phyloP scores from a whole-genome alignment of 2,888 invertebrate species.

The Nymphalis c-album region DNA sequence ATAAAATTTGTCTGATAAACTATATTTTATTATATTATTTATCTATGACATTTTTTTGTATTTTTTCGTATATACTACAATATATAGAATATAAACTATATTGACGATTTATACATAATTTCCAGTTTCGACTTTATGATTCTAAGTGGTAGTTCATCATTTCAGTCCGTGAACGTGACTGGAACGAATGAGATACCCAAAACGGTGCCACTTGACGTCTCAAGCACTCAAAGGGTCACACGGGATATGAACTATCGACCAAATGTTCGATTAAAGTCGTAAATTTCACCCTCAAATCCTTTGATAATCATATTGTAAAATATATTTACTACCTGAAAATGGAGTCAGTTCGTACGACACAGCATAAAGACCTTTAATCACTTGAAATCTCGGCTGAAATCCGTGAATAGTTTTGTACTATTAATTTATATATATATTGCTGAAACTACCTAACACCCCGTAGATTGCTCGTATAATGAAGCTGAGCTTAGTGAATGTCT shows the following conservation, averaged over 20 bases:
- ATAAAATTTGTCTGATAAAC: too few relatives aligned
- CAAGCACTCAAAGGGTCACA: conserved; percentile 40
- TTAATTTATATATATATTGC: conserved; percentile 12
- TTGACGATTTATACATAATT: too few relatives aligned
- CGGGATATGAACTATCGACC: conserved; percentile 47
- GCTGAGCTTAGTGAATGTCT: conserved; percentile 29
- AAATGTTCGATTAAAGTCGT: conserved; percentile 43
- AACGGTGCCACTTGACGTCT: conserved; percentile 44
- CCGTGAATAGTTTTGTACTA: conserved; percentile 21
- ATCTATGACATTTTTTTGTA: too few relatives aligned
- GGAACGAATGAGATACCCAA: conserved; percentile 36
- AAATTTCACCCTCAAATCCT: conserved; percentile 39
- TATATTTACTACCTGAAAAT: conserved; percentile 17
- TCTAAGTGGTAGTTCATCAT: conserved; percentile 24
- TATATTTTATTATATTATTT: too few relatives aligned
- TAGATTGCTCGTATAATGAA: conserved; percentile 35
- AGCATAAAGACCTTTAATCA: conserved; percentile 22
- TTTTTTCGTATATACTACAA: too few relatives aligned
- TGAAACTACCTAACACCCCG: conserved; percentile 26
- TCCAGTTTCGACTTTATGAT: conserved; percentile 25
- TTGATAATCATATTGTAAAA: conserved; percentile 36
- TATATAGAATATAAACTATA: too few relatives aligned
- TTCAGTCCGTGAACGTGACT: conserved; percentile 34
- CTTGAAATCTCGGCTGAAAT: conserved; percentile 19
- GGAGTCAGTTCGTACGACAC: neutral